Percentiles rank a stretch among this genome's conserved stretches.
These are phyloP conservation scores for Ictidomys tridecemlineatus DNA, from an alignment of 2,113 vertebrate species.

Conservation along the genomic window DNA sequence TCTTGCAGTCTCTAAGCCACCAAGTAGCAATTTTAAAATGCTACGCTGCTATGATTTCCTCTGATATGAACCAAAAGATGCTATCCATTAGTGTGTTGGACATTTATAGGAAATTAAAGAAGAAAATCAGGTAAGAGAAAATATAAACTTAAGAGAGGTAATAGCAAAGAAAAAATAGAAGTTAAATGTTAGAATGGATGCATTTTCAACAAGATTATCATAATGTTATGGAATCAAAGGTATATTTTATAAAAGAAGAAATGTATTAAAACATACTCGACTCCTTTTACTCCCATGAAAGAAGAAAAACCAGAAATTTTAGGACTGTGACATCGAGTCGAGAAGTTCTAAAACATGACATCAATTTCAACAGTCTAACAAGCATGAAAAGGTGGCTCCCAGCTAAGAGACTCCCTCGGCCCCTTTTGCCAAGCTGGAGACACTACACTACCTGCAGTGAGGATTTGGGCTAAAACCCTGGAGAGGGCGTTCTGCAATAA, in stretches of 20 bases:
- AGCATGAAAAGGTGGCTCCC: not conserved
- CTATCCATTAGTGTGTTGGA: not conserved
- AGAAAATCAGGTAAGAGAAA: not conserved
- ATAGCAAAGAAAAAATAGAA: not conserved
- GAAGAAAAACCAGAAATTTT: not conserved
- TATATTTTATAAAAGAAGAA: not conserved
- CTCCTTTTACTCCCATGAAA: not conserved
- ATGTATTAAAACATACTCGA: not conserved
- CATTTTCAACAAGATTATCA: slow-evolving; percentile 15
- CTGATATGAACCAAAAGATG: not conserved
- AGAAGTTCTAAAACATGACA: not conserved
- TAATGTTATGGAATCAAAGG: not conserved
- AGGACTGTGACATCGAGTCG: not conserved
- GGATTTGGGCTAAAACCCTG: slow-evolving; percentile 26
- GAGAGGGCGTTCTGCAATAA: slow-evolving; percentile 47
- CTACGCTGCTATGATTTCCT: not conserved
- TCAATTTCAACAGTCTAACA: not conserved
- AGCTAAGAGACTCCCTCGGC: not conserved
- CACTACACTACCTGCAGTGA: not conserved
- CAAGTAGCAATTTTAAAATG: not conserved
- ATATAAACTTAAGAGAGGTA: not conserved
- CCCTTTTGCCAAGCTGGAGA: not conserved
- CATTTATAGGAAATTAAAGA: not conserved
- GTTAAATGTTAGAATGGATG: not conserved
- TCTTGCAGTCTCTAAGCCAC: not conserved